phyloP scores from a whole-genome alignment of 2,888 invertebrate genomes.

The Branchinecta sandiegonensis region DNA sequence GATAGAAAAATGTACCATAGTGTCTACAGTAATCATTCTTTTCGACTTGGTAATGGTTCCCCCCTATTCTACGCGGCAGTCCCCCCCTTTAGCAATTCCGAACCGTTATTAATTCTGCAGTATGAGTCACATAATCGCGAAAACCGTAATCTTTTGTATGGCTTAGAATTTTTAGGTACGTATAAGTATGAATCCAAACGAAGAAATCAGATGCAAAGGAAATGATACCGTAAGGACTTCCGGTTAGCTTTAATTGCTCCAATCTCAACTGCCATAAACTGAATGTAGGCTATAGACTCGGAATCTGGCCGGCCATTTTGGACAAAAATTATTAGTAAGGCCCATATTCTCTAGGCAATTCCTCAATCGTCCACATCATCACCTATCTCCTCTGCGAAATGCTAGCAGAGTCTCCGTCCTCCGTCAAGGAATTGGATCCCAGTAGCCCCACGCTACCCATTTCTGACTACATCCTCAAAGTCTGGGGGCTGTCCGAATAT shows the following conservation, averaged over 20 bases:
- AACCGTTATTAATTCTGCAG: too few species aligned
- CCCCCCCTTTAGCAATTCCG: too few species aligned
- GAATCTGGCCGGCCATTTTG: too few species aligned
- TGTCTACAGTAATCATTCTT: too few species aligned
- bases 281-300: too few species aligned
- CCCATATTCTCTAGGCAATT: conserved; percentile 17
- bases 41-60: too few species aligned
- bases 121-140: too few species aligned
- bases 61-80: too few species aligned
- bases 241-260: too few species aligned
- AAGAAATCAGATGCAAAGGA: conserved; percentile 32
- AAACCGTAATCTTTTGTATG: not conserved
- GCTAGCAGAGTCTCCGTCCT: conserved; percentile 35
- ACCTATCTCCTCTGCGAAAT: conserved; percentile 53
- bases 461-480: conserved; percentile 54
- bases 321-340: too few species aligned
- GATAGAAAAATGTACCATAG: too few species aligned
- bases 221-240: not conserved
- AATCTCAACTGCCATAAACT: too few species aligned
- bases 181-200: conserved; percentile 53
- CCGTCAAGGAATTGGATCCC: conserved; percentile 36
- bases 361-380: conserved; percentile 54
- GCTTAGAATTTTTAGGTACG: conserved; percentile 13
- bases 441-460: conserved; percentile 48
- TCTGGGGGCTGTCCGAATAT: conserved; percentile 78